Conservation (phyloP, 2,797 vertebrate genomes). For the Acanthurus lineatus region DNA sequence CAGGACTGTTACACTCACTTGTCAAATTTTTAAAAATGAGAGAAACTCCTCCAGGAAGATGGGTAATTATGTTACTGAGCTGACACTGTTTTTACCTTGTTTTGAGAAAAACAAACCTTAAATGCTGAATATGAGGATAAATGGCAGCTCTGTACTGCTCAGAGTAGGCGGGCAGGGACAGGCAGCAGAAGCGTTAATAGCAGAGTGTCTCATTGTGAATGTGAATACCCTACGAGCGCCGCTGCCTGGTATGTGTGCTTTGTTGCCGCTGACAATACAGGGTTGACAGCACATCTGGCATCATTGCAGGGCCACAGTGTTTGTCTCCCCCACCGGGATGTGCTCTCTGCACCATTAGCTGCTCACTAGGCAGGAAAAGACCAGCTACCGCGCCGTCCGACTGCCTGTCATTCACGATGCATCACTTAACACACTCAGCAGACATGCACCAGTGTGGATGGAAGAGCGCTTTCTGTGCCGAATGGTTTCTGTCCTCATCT, state of each 20-base stretch:
- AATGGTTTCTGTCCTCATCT: constrained; percentile 2
- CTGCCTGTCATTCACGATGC: constrained; percentile 70
- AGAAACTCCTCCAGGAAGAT: constrained; percentile 1
- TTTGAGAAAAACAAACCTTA: constrained; percentile 28
- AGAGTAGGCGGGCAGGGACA: constrained; percentile 41
- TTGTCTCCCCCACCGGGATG: constrained; percentile 70
- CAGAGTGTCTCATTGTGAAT: constrained; percentile 51
- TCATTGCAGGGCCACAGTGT: constrained; percentile 65
- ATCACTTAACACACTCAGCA: constrained; percentile 58
- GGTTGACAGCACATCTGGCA: constrained; percentile 84
- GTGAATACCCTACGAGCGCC: constrained; percentile 64
- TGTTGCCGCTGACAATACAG: constrained; percentile 77
- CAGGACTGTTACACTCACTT: background rate
- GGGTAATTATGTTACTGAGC: constrained; percentile 3
- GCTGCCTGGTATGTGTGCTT: constrained; percentile 72
- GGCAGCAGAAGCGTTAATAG: constrained; percentile 38
- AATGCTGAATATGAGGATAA: constrained; percentile 41
- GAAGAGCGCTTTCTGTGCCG: constrained; percentile 14
- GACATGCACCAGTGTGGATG: constrained; percentile 17
- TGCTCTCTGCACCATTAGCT: constrained; percentile 82
- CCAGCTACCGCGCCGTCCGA: constrained; percentile 52
- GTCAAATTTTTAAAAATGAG: constrained; percentile 41
- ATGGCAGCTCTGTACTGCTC: constrained; percentile 26
- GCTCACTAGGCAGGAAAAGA: constrained; percentile 80
- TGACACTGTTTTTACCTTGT: constrained; percentile 15